A percentile compares a stretch with the other conserved stretches of the same genome.
Conservation (phyloP, 1,140 invertebrate species). For the Zaprionus africanus region DNA sequence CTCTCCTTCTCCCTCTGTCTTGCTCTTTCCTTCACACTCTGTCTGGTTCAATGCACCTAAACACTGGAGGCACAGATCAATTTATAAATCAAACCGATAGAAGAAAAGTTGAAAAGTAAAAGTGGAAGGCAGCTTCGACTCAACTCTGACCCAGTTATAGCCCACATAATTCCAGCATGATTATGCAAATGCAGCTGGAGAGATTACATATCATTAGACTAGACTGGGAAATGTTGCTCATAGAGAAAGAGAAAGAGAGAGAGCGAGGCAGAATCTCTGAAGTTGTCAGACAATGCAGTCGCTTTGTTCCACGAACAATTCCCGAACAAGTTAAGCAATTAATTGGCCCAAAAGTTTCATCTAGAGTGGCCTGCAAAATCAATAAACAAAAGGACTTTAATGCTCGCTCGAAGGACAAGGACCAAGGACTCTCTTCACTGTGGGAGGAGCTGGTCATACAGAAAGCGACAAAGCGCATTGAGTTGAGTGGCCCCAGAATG, state of each 20-base stretch:
- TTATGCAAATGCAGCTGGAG: constrained; percentile 73
- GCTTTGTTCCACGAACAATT: constrained; percentile 12
- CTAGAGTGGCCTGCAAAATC: constrained; percentile 50
- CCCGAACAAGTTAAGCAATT: constrained; percentile 22
- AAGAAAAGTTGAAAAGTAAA: constrained; percentile 38
- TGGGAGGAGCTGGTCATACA: constrained; percentile 38
- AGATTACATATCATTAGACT: constrained; percentile 14
- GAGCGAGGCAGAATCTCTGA: not conserved
- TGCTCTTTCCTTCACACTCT: not conserved
- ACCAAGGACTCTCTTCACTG: not conserved
- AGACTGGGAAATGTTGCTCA: not conserved
- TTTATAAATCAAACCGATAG: constrained; percentile 50
- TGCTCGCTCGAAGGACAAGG: constrained; percentile 29
- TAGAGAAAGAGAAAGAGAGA: too few relatives aligned
- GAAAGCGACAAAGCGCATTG: constrained; percentile 79
- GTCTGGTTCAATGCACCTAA: constrained; percentile 48
- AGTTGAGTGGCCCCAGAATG: constrained; percentile 19
- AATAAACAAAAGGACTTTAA: constrained; percentile 62
- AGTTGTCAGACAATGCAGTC: constrained; percentile 15
- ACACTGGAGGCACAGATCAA: constrained; percentile 36
- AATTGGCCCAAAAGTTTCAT: constrained; percentile 14
- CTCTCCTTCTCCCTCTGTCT: not conserved
- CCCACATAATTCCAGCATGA: constrained; percentile 53
- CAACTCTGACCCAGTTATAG: constrained; percentile 64
- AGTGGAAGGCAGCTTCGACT: constrained; percentile 8